Evolutionary conservation across 2,113 vertebrate species (phyloP).

Genomic region (Spilogale gracilis): DNA sequence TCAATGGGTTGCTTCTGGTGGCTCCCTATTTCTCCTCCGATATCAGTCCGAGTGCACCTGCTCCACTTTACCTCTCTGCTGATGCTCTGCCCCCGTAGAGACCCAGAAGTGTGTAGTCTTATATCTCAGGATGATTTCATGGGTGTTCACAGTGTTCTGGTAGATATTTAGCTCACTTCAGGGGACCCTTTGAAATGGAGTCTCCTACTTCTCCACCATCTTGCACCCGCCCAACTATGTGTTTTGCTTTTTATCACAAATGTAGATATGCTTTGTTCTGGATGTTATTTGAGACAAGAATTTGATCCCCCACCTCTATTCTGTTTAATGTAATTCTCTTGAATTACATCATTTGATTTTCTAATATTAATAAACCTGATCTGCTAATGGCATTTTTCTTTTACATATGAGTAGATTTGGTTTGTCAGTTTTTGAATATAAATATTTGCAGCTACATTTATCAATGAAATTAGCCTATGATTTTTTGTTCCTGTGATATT

Average conservation of each 20-base stretch:
- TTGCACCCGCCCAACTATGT: too few relatives aligned
- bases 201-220: too few relatives aligned
- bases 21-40: too few relatives aligned
- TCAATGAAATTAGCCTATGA: not conserved
- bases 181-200: too few relatives aligned
- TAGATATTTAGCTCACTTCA: too few relatives aligned
- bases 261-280: not conserved
- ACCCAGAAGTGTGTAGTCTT: too few relatives aligned
- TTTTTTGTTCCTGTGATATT: not conserved
- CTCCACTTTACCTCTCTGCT: too few relatives aligned
- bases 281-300: not conserved
- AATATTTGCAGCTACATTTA: not conserved
- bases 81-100: too few relatives aligned
- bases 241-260: not conserved
- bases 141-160: too few relatives aligned
- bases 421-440: not conserved
- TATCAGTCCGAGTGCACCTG: too few relatives aligned
- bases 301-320: not conserved
- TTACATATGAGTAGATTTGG: not conserved
- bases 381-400: not conserved
- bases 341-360: not conserved
- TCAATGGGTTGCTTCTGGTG: too few relatives aligned
- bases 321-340: slow-evolving; percentile 10
- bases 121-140: too few relatives aligned
- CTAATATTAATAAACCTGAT: not conserved